Base-by-base conservation (phyloP, 2,797 vertebrate genomes). In the Megalops cyprinoides region DNA sequence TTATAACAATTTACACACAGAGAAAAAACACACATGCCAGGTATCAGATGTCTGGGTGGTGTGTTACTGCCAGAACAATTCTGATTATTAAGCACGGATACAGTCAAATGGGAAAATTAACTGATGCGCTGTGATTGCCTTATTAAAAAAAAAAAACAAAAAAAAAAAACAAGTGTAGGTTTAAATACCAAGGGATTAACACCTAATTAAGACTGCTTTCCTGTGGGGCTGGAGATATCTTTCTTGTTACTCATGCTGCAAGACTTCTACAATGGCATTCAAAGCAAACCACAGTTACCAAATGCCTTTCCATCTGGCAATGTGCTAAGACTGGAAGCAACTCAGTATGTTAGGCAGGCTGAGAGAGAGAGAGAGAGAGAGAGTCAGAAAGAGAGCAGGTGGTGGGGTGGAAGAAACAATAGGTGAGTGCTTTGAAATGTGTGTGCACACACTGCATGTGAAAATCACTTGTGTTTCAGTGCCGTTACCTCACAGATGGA, bases 121-220 rank as follows among this genome's bases (percentile, higher is more conserved):
- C 53, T 18, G 44, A 8, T 65, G 42, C 20, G 12, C 15, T 73
- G 76, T 53, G 69, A 74, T 44, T 1, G 25, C 74, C 51, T 67
- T 53, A n/a, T n/a, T 15, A 25, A 78, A 58, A 46, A 58, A 79
- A 78, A 73, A 15, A 25, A 78, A 58, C 46, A 58, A 79, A 78
- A 15, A 25, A 78, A 58, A 46, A 58, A 79, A 78, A 73, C 15
- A 39, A 46, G 44, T 73, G 49, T 37, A 28, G 71, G 60, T 53
- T 65, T 62, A 48, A 44, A 78, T 81, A 69, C 75, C 48, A 34
- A 7, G 7, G 71, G 53, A 74, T 78, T 74, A 77, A 4, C 37
- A 46, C 55, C n/a, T 74, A 73, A 79, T 82, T 51, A 67, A 82
- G 42, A n/a, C 34, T 62, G 48, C 48, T 77, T 77, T 77, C 74